Conservation (phyloP, 2,113 vertebrate genomes). For the Semicossyphus pulcher region DNA sequence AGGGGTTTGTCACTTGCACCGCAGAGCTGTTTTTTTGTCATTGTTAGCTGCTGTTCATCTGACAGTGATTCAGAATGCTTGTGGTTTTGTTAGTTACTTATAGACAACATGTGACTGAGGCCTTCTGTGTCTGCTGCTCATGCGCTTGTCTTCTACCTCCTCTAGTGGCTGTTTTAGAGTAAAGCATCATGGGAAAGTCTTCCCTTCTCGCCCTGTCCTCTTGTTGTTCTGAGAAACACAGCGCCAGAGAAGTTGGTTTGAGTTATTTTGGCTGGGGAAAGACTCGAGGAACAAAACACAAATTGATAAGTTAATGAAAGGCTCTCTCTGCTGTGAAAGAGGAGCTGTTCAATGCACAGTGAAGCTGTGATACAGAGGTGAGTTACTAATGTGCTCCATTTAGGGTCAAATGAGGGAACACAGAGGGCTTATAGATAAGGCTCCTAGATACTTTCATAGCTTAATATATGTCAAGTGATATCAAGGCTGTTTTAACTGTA, state of each 20-base stretch:
- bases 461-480: no score
- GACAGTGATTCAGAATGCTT: constrained; percentile 34
- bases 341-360: no score
- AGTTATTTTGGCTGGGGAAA: not conserved
- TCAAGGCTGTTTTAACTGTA: no score
- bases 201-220: not conserved
- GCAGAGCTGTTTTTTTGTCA: constrained; percentile 33
- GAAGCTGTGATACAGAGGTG: no score
- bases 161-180: constrained; percentile 59
- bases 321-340: no score
- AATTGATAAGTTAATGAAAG: not conserved
- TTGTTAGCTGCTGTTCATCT: constrained; percentile 21
- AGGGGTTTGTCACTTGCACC: constrained; percentile 17
- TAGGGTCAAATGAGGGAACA: no score
- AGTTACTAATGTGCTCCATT: no score
- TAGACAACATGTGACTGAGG: constrained; percentile 29
- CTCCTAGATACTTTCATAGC: no score
- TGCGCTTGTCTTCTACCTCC: constrained; percentile 49
- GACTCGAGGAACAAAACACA: not conserved
- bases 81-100: constrained; percentile 43
- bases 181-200: constrained; percentile 24
- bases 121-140: not conserved
- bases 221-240: not conserved
- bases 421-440: no score
- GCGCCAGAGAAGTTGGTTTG: not conserved